Evolutionary conservation across 37 sponge, comb jelly and placozoan species (phyloP).

Genomic region (Dysidea cf. avara): DNA sequence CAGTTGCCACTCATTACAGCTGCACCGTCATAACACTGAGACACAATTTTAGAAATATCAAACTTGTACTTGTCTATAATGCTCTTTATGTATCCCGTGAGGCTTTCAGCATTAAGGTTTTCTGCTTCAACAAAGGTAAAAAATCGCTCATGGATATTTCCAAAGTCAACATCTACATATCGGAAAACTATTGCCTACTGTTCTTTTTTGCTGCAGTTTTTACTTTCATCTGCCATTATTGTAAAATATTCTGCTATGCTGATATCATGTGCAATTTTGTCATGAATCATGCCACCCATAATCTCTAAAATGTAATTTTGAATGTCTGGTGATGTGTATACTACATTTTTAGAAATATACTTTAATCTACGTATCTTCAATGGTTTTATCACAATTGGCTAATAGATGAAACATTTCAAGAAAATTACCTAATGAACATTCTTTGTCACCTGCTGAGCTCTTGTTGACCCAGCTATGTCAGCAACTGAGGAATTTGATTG

Average conservation of each 20-base stretch:
- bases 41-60: constrained; percentile 18
- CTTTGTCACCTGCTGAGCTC: constrained; percentile 5
- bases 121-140: constrained; percentile 36
- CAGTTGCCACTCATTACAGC: constrained; percentile 56
- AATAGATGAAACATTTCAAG: constrained; percentile 2
- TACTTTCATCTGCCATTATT: constrained; percentile 34
- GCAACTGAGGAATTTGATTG: no score
- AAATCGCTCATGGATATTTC: constrained; percentile 22
- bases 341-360: background rate
- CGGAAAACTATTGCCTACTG: constrained; percentile 26
- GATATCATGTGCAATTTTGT: constrained; percentile 6
- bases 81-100: constrained; percentile 30
- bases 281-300: constrained; percentile 37
- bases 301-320: constrained; percentile 39
- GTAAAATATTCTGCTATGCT: constrained; percentile 24
- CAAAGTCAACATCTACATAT: constrained; percentile 28
- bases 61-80: constrained; percentile 25
- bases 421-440: constrained; percentile 25
- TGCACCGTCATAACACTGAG: constrained; percentile 53
- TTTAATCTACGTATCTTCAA: no score
- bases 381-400: constrained; percentile 6
- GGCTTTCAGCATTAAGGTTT: constrained; percentile 24
- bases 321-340: constrained; percentile 19
- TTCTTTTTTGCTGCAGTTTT: constrained; percentile 41
- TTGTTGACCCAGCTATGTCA: background rate